These are phyloP conservation scores for Archips crataeganus DNA, from an alignment of 2,888 invertebrate genomes.

Conservation along the genomic window DNA sequence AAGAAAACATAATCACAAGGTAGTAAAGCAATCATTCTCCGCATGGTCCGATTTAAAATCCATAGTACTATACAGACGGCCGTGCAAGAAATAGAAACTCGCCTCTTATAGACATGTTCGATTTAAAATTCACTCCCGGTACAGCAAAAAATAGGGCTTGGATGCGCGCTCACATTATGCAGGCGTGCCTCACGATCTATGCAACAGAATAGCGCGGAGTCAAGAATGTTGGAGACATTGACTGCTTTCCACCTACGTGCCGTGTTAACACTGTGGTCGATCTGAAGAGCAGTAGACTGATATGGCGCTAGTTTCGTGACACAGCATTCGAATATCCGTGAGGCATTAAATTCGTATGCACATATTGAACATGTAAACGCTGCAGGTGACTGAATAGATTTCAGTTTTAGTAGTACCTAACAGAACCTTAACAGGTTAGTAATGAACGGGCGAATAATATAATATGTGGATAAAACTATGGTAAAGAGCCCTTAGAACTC, in stretches of 20 bases:
- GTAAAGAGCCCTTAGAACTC: not conserved
- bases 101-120: slow-evolving; percentile 76
- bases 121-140: slow-evolving; percentile 77
- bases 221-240: slow-evolving; percentile 37
- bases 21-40: slow-evolving; percentile 3
- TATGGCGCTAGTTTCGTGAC: slow-evolving; percentile 23
- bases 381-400: not conserved
- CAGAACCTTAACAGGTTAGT: not conserved
- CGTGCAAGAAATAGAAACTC: slow-evolving; percentile 68
- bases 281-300: slow-evolving; percentile 21
- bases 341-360: slow-evolving; percentile 27
- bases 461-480: too few species aligned
- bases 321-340: slow-evolving; percentile 8
- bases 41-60: slow-evolving; percentile 21
- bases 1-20: not conserved
- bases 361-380: slow-evolving; percentile 29
- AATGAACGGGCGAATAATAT: not conserved
- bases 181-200: slow-evolving; percentile 79
- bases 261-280: slow-evolving; percentile 20
- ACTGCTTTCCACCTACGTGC: slow-evolving; percentile 33
- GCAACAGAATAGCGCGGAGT: slow-evolving; percentile 29
- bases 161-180: slow-evolving; percentile 76
- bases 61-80: slow-evolving; percentile 58
- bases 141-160: slow-evolving; percentile 81
- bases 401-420: not conserved